phyloP scores from a whole-genome alignment of 2,888 invertebrate species.

The Hartigia nigra region DNA sequence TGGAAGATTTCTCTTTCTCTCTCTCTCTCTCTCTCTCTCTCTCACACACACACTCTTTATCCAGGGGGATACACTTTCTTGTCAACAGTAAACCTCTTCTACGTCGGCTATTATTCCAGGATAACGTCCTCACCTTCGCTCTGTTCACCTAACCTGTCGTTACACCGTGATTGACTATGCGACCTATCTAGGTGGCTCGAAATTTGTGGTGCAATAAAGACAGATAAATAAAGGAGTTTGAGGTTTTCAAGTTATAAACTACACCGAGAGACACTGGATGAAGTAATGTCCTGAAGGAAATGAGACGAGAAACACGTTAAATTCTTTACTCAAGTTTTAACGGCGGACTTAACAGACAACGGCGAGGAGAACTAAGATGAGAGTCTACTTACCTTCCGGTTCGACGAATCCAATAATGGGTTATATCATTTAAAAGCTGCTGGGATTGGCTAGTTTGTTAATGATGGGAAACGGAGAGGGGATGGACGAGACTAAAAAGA shows the following conservation, averaged over 20 bases:
- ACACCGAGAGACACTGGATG: not conserved
- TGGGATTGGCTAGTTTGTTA: not conserved
- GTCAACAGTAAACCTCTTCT: not conserved
- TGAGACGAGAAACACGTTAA: not conserved
- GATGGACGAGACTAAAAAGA: constrained; percentile 4
- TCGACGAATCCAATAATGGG: not conserved
- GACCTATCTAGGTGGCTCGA: not conserved
- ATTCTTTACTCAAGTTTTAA: not conserved
- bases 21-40: not conserved
- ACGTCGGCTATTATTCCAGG: not conserved
- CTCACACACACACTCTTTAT: not conserved
- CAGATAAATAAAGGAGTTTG: not conserved
- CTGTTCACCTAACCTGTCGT: constrained; percentile 6
- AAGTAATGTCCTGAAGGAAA: not conserved
- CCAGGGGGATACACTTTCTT: not conserved
- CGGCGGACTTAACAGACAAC: not conserved
- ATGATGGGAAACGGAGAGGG: not conserved
- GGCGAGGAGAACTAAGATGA: not conserved
- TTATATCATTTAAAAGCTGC: not conserved
- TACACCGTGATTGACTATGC: not conserved
- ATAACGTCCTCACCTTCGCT: not conserved
- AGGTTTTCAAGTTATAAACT: not conserved
- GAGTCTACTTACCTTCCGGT: not conserved
- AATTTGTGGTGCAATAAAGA: not conserved
- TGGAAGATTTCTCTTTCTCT: not conserved